Evolutionary conservation across 2,888 invertebrate genomes (phyloP), one percentile per base, ranked within the genome.

Genomic region (Cistogaster globosa): DNA sequence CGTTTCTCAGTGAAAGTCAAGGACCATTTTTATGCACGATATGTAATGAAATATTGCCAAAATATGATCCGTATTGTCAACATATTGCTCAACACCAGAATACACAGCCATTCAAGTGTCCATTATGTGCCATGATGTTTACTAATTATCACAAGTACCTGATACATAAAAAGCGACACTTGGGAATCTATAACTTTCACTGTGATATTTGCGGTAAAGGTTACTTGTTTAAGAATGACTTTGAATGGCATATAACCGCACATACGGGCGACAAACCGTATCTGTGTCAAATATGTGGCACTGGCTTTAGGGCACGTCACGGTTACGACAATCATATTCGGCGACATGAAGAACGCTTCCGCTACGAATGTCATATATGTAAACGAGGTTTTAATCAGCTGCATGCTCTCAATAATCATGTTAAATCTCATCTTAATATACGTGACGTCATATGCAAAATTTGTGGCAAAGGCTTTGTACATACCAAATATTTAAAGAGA

Each of bases 241-340:
- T 86, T 14, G 79, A 75, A 48, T 82, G 78, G 79, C 86, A 86
- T 72, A 51, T 83, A 7, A 62, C 75, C 0, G 65, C 78, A 16
- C 90, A 90, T 16, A 90, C 89, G 5, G 90, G 90, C 0, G 82
- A 74, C 16, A 78, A 85, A 51, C 78, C 83, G 2, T 83, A 60
- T 72, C 60, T 69, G 8, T 83, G 83, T 57, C 71, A 38, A 51
- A 72, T 83, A 38, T 83, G 83, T 55, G 75, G 80, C 14, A 51
- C 63, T 8, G 51, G 74, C 16, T 80, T 84, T 36, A 45, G 74
- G 7, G 71, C 67, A 1, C 71, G 74, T 26, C 69, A 79, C 16
- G 72, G 78, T 38, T 83, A 78, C 32, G 72, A 68, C 32, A 69
- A 72, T 62, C 83, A 83, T 48, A 63, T 71, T 14, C 63, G 68